Evolutionary conservation across 2,113 vertebrate species (phyloP).

Genomic region (Thamnaconus septentrionalis): DNA sequence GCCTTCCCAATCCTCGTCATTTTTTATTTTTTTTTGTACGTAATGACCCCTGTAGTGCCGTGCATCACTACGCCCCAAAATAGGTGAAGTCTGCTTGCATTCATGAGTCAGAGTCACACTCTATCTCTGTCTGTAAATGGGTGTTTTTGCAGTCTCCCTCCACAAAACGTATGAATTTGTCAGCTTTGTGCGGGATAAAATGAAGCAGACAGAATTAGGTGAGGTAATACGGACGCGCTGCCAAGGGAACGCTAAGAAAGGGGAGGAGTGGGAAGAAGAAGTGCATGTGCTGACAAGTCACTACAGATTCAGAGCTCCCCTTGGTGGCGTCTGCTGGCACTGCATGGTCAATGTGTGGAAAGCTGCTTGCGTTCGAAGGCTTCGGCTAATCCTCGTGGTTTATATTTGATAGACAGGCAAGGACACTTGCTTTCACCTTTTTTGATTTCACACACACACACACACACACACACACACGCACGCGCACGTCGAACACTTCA

Average conservation of each 20-base stretch:
- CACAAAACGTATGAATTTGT: slow-evolving; percentile 56
- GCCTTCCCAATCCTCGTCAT: slow-evolving; percentile 6
- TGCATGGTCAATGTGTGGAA: slow-evolving; percentile 5
- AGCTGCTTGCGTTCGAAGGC: not conserved
- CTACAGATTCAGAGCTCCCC: slow-evolving; percentile 62
- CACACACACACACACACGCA: no score
- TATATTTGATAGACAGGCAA: slow-evolving; percentile 8
- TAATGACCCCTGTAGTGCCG: slow-evolving; percentile 29
- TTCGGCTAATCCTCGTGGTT: not conserved
- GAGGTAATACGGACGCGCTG: slow-evolving; percentile 56
- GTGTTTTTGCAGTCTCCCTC: slow-evolving; percentile 36
- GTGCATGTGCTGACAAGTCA: not conserved
- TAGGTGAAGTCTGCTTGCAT: slow-evolving; percentile 31
- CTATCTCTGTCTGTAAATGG: slow-evolving; percentile 6
- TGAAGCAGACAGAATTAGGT: slow-evolving; percentile 70
- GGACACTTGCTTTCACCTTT: slow-evolving; percentile 44
- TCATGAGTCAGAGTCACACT: not conserved
- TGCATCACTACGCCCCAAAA: slow-evolving; percentile 35
- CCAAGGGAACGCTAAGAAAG: slow-evolving; percentile 19
- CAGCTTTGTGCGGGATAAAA: slow-evolving; percentile 65
- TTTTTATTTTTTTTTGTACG: slow-evolving; percentile 13
- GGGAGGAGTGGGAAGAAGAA: not conserved
- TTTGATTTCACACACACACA: not conserved
- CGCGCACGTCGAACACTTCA: not conserved
- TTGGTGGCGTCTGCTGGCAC: slow-evolving; percentile 33